Base-by-base conservation (phyloP, 2,797 vertebrate genomes). In the Melopsittacus undulatus region DNA sequence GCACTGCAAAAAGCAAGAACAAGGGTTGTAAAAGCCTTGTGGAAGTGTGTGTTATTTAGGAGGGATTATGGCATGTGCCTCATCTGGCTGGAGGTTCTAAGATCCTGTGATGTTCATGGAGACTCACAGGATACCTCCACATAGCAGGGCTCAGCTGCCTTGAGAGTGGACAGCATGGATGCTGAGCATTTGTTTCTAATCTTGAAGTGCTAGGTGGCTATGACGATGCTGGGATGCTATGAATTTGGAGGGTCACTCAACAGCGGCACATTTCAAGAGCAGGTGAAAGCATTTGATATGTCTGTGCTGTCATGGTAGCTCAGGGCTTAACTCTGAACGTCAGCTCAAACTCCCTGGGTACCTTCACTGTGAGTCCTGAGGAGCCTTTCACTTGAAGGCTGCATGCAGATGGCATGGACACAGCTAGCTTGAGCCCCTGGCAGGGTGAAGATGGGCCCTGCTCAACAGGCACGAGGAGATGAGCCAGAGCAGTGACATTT, bases 361-460 rank as follows among this genome's bases (percentile, higher is more conserved):
- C n/a, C 46, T 3, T 2, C 16, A 2, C 30, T 84, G 36, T 23
- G 38, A 9, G 6, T 63, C 59, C 59, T 72, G 42, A n/a, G 57
- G 34, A 59, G 57, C 56, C 32, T 56, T 56, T 56, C 12, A n/a
- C 40, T 61, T 62, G 63, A 38, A 69, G 49, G 23, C 36, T 78
- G 48, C 15, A 5, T 2, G 1, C 2, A 10, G 42, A 2, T 0
- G 1, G 42, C 3, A 1, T 29, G 73, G 69, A 40, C 9, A 11
- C 27, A 45, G 67, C 34, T 45, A 82, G 27, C 45, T 61, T 0
- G 1, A 81, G 49, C 40, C 62, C 4, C 2, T 10, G 52, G 5
- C 0, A 1, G 1, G 5, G 7, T 32, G 38, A 89, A 89, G 16
- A 24, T 57, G 42, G 34, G 10, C 10, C 30, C 27, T 0, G 4